These are phyloP conservation scores for Lagopus leucura DNA, from an alignment of 2,113 vertebrate genomes.

Conservation along the genomic window DNA sequence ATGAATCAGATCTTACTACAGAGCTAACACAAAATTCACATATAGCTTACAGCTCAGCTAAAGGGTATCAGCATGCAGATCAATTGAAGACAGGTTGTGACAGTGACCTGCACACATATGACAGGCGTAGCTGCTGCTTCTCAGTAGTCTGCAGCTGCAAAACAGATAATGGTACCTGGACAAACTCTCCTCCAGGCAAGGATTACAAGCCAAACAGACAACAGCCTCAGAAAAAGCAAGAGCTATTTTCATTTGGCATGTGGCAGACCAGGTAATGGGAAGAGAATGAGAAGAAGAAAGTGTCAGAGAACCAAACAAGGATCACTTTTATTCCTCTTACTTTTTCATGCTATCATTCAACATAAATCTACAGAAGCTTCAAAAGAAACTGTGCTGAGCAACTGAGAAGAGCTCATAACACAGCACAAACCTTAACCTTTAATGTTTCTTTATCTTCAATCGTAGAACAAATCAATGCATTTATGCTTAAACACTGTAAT, in stretches of 20 bases:
- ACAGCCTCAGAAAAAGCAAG: background rate
- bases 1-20: background rate
- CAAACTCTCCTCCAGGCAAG: background rate
- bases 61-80: background rate
- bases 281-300: background rate
- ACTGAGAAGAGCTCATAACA: background rate
- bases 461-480: background rate
- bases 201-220: background rate
- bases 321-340: background rate
- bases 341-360: background rate
- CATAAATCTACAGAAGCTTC: background rate
- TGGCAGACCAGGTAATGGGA: background rate
- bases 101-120: background rate
- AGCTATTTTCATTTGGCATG: background rate
- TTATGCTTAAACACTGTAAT: background rate
- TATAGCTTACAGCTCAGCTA: background rate
- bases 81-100: background rate
- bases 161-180: fast-evolving
- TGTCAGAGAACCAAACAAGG: background rate
- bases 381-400: background rate
- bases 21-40: background rate
- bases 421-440: background rate
- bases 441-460: background rate
- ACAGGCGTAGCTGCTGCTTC: background rate
- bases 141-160: background rate